Evolutionary conservation across 2,797 vertebrate genomes (phyloP).

Genomic region (Mormyrops attenuatus): DNA sequence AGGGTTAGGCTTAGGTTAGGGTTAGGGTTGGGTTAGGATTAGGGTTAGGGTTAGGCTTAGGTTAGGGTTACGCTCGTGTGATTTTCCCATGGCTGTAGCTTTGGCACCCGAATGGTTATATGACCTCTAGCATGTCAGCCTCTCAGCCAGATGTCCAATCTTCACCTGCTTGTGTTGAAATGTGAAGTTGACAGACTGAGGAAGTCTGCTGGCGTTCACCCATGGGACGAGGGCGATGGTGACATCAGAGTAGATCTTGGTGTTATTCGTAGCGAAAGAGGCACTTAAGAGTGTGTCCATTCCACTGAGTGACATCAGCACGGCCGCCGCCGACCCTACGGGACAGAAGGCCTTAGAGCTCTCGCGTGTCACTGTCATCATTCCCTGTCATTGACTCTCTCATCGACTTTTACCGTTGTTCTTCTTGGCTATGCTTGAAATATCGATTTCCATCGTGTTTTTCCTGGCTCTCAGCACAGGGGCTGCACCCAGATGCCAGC

Average conservation of each 20-base stretch:
- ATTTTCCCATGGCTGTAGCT: background rate
- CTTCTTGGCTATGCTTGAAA: constrained; percentile 31
- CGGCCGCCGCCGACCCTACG: constrained; percentile 47
- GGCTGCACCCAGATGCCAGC: background rate
- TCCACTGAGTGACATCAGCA: constrained; percentile 43
- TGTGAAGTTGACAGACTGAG: constrained; percentile 54
- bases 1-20: too few species aligned
- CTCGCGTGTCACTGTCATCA: background rate
- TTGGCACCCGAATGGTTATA: background rate
- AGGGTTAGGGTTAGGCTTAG: too few species aligned
- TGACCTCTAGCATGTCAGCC: background rate
- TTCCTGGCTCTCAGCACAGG: constrained; percentile 29
- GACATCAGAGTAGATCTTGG: constrained; percentile 53
- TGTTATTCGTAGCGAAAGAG: constrained; percentile 43
- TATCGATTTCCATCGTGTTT: constrained; percentile 45
- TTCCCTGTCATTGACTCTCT: background rate
- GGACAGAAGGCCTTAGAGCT: background rate
- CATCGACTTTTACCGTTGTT: constrained; percentile 43
- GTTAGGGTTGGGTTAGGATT: too few species aligned
- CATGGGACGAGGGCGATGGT: constrained; percentile 43
- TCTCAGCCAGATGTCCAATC: background rate
- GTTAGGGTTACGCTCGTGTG: background rate
- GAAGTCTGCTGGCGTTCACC: constrained; percentile 41
- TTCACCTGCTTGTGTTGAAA: constrained; percentile 48
- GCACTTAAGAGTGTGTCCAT: constrained; percentile 52